phyloP scores from a whole-genome alignment of 1,140 invertebrate genomes.

The Hypothenemus hampei region DNA sequence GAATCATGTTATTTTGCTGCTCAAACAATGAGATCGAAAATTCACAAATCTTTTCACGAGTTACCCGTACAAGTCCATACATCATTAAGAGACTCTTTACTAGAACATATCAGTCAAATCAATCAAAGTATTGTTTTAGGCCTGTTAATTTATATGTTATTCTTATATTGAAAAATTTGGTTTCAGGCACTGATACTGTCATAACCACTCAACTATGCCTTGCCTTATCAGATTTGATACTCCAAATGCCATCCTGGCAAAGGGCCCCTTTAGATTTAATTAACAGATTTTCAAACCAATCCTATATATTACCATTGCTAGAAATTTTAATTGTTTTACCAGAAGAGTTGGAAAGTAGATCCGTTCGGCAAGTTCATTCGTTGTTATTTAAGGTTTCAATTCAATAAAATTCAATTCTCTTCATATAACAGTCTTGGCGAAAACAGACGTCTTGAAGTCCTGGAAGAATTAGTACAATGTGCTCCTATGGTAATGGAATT shows the following conservation, averaged over 20 bases:
- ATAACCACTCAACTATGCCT: constrained; percentile 91
- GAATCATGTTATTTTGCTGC: constrained; percentile 97
- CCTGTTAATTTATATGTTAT: neutral
- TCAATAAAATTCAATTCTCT: constrained; percentile 43
- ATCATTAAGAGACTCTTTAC: constrained; percentile 84
- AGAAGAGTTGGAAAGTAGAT: constrained; percentile 88
- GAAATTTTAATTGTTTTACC: constrained; percentile 91
- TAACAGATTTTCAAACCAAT: constrained; percentile 59
- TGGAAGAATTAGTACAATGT: constrained; percentile 66
- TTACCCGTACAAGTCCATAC: constrained; percentile 77
- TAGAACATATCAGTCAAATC: constrained; percentile 84
- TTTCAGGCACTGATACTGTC: constrained; percentile 63
- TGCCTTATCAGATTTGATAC: constrained; percentile 85
- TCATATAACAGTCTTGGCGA: constrained; percentile 69
- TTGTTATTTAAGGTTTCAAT: neutral
- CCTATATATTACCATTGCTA: constrained; percentile 71
- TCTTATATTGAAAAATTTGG: neutral
- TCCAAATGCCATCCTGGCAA: constrained; percentile 93
- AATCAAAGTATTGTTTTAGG: constrained; percentile 52
- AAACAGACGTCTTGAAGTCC: constrained; percentile 81
- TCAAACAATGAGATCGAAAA: constrained; percentile 95
- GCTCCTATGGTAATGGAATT: constrained; percentile 66
- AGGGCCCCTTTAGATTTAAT: constrained; percentile 83
- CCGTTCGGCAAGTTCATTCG: constrained; percentile 51
- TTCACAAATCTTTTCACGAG: constrained; percentile 90